These are phyloP conservation scores for Carcina quercana DNA, from an alignment of 2,888 invertebrate species.

Conservation along the genomic window DNA sequence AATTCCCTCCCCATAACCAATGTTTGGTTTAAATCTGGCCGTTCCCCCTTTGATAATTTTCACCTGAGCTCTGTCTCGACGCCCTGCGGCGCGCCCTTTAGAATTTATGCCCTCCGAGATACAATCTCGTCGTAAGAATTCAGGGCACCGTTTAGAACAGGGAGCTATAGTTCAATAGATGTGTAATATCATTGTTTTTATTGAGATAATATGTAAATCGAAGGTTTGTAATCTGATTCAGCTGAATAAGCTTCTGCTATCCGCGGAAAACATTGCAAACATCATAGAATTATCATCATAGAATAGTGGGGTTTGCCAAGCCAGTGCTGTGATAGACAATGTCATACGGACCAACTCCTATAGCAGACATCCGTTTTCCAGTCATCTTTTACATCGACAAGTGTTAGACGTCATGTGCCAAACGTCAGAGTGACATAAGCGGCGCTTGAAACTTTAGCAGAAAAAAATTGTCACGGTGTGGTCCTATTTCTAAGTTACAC, in stretches of 20 bases:
- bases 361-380: neutral
- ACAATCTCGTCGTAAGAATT: constrained; percentile 59
- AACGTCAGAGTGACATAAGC: no score
- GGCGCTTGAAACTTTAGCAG: no score
- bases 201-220: constrained; percentile 2
- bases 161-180: constrained; percentile 28
- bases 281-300: no score
- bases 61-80: constrained; percentile 50
- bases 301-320: no score
- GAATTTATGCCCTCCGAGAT: constrained; percentile 62
- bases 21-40: constrained; percentile 64
- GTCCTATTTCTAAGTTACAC: no score
- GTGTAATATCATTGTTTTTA: constrained; percentile 5
- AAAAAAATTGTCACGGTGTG: no score
- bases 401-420: no score
- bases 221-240: no score
- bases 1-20: constrained; percentile 18
- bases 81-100: constrained; percentile 29
- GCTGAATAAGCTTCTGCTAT: no score
- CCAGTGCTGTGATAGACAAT: no score
- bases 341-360: no score
- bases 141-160: constrained; percentile 32
- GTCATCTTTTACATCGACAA: neutral
- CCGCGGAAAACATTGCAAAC: no score
- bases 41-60: constrained; percentile 65